Conservation (phyloP, 2,888 invertebrate species). For the Scaptomyza tumidula region DNA sequence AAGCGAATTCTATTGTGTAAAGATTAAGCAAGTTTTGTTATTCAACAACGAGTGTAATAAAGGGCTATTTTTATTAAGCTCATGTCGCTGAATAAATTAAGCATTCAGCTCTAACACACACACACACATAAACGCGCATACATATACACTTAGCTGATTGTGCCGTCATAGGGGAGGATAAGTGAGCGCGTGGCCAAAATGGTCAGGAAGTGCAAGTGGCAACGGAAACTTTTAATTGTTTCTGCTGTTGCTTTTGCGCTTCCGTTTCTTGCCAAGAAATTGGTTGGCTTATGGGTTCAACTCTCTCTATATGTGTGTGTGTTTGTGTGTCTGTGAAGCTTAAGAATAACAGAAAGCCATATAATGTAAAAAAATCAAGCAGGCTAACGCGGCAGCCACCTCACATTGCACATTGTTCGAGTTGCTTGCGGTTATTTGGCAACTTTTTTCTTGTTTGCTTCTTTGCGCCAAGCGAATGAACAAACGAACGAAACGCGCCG, state of each 20-base stretch:
- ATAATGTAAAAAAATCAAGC: conserved; percentile 54
- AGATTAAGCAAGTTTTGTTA: background rate
- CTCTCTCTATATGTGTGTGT: background rate
- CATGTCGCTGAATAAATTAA: conserved; percentile 43
- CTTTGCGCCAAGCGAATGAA: conserved; percentile 54
- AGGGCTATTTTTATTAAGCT: conserved; percentile 16
- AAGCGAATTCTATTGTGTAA: background rate
- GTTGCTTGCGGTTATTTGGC: conserved; percentile 76
- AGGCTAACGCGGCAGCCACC: conserved; percentile 32
- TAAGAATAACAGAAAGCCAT: conserved; percentile 60
- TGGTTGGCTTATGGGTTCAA: conserved; percentile 13
- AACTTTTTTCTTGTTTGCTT: conserved; percentile 54
- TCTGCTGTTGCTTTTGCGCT: conserved; percentile 74
- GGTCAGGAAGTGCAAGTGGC: conserved; percentile 76
- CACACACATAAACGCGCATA: conserved; percentile 10
- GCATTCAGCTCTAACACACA: conserved; percentile 13
- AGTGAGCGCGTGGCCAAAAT: conserved; percentile 55
- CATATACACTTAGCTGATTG: conserved; percentile 31
- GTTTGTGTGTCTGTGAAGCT: background rate
- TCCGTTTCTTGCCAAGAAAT: conserved; percentile 63
- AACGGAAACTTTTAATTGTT: conserved; percentile 80
- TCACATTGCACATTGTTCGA: conserved; percentile 60
- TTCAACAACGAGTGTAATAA: conserved; percentile 7
- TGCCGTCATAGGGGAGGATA: conserved; percentile 24
- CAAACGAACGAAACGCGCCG: background rate